These are phyloP conservation scores for Paragorgia papillata DNA, from an alignment of 92 coral and sea anemone species.

Conservation along the genomic window DNA sequence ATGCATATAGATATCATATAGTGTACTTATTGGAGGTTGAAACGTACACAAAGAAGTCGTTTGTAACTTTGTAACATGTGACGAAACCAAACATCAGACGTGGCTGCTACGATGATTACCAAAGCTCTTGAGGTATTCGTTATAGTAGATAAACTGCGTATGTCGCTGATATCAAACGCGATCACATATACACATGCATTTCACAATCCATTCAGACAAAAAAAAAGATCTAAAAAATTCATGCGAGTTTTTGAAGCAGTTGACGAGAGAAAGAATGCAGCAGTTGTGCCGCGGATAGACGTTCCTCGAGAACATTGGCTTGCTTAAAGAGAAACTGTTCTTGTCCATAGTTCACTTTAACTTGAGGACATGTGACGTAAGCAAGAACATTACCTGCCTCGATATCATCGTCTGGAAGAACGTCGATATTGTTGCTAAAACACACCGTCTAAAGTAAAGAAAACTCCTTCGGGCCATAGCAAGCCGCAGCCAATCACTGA, in stretches of 20 bases:
- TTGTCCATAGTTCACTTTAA: conserved; percentile 94
- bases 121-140: too few relatives aligned
- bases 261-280: conserved; percentile 55
- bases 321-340: conserved; percentile 79
- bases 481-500: conserved; percentile 95
- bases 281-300: conserved; percentile 64
- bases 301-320: conserved; percentile 73
- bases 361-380: conserved; percentile 77
- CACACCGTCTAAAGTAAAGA: conserved; percentile 95
- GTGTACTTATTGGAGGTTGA: too few relatives aligned
- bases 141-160: too few relatives aligned
- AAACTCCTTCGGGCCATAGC: conserved; percentile 83
- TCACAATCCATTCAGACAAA: too few relatives aligned
- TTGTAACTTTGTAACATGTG: too few relatives aligned
- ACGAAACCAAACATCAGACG: too few relatives aligned
- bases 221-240: too few relatives aligned
- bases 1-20: too few relatives aligned
- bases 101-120: too few relatives aligned
- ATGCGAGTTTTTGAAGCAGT: conserved; percentile 5
- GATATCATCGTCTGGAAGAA: conserved; percentile 58
- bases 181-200: too few relatives aligned
- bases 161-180: too few relatives aligned
- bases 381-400: conserved; percentile 70
- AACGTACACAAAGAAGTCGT: too few relatives aligned
- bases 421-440: conserved; percentile 69